A percentile compares a stretch with the other conserved stretches of the same genome.
These are phyloP conservation scores for Lissonota sp. DNA, from an alignment of 2,888 invertebrate species.

Conservation along the genomic window DNA sequence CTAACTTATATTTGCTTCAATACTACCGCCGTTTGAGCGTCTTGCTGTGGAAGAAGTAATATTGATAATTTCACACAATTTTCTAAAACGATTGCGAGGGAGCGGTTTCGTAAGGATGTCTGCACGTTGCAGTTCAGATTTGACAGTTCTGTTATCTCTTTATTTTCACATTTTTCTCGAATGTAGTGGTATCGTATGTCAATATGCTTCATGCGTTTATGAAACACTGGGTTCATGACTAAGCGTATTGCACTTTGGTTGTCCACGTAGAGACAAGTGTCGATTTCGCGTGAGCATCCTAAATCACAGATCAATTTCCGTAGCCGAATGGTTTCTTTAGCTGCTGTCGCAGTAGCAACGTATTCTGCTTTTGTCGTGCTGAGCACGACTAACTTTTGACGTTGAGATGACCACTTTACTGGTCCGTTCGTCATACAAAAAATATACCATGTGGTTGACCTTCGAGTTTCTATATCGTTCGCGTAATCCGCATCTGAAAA, in stretches of 20 bases:
- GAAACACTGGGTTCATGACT: conserved; percentile 47
- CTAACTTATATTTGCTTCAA: neutral
- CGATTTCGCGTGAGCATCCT: conserved; percentile 34
- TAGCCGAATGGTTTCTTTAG: conserved; percentile 64
- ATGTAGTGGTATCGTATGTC: conserved; percentile 59
- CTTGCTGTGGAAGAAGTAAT: neutral
- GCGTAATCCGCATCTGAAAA: conserved; percentile 66
- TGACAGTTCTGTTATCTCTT: neutral
- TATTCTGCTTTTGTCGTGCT: conserved; percentile 35
- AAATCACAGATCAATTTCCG: conserved; percentile 56
- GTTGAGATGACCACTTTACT: conserved; percentile 57
- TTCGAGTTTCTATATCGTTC: conserved; percentile 60
- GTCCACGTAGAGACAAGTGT: conserved; percentile 56
- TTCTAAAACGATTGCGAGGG: neutral
- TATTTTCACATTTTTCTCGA: conserved; percentile 48
- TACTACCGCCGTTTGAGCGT: conserved; percentile 2
- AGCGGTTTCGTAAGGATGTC: neutral
- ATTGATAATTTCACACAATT: neutral
- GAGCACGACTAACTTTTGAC: conserved; percentile 62
- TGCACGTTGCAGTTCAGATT: neutral
- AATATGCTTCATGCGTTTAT: conserved; percentile 66
- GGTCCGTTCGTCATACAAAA: conserved; percentile 51
- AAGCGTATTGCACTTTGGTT: conserved; percentile 66
- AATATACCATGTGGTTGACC: conserved; percentile 65
- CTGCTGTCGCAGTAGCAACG: conserved; percentile 62